Base-by-base conservation (phyloP, 2,113 vertebrate species). In the Galbula dea region DNA sequence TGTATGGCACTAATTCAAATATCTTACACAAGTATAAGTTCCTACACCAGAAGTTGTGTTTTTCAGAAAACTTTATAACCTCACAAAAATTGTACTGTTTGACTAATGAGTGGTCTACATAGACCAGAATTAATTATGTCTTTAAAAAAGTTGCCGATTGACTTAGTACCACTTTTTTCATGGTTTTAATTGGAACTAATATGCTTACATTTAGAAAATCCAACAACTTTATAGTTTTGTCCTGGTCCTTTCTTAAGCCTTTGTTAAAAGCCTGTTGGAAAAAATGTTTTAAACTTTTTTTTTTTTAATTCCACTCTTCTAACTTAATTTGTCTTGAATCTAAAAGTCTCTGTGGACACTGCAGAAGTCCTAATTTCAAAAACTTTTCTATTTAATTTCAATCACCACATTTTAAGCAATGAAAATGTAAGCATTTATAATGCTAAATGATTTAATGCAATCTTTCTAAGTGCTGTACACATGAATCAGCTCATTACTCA, bases 401-500 rank as follows among this genome's bases (percentile, higher is more conserved):
- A 27, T 48, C 22, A 11, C 12, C 16, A 57, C 34, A 78, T 63
- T 73, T 68, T 61, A 90, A 81, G 55, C 84, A 83, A 80, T 30
- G 55, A 62, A 91, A 92, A 90, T 74, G 19, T 29, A 86, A 88
- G 66, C 74, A 80, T 96, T 87, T 86, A 74, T 91, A 62, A 83
- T 23, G 41, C 6, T 69, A 72, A 84, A 86, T 45, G 76, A 89
- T 71, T 88, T 83, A 83, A 61, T 69, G 61, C 68, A 90, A 84
- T 94, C 75, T 78, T 89, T 94, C 29, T 86, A 90, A 91, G 88
- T 84, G 69, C 69, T 4, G 1, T 51, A 46, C 74, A 79, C 71
- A 74, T 82, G 69, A 91, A 81, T 83, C 63, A 94, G 49, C 80
- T 87, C 76, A 79, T 90, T 93, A 91, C 62, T 85, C 86, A 88